Percentiles rank a stretch among this genome's conserved stretches.
Conservation (phyloP, 2,113 vertebrate genomes). For the Nibea coibor region DNA sequence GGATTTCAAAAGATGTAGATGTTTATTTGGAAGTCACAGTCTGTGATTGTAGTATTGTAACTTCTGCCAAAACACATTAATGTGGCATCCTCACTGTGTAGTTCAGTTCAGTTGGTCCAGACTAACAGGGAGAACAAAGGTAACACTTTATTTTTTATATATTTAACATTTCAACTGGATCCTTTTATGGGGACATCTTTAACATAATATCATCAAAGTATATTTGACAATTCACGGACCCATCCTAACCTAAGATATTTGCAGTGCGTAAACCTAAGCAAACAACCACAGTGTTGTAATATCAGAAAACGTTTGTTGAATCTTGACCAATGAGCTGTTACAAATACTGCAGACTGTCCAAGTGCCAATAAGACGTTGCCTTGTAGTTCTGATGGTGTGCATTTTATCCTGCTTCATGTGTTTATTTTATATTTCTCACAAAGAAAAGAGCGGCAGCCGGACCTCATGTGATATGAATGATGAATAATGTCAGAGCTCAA, state of each 20-base stretch:
- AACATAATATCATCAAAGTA: no score
- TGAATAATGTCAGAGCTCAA: background rate
- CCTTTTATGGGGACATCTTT: no score
- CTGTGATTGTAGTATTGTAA: background rate
- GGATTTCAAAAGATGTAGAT: background rate
- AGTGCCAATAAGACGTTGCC: background rate
- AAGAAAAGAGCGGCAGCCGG: background rate
- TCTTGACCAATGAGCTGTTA: no score
- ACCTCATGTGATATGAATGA: background rate
- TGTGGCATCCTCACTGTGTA: background rate
- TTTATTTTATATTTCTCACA: background rate
- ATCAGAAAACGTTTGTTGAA: no score
- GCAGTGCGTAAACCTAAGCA: no score
- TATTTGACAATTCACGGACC: no score
- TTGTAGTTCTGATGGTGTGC: background rate
- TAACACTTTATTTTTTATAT: no score
- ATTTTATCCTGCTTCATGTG: background rate
- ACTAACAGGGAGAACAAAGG: background rate
- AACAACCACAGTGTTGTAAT: no score
- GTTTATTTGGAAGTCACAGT: background rate
- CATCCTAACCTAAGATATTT: no score
- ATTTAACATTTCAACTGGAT: no score
- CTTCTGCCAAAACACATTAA: background rate
- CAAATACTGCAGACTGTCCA: no score
- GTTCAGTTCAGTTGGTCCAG: background rate